These are phyloP conservation scores for Typhlichthys eigenmanni DNA, from an alignment of 2,797 vertebrate species.

Conservation along the genomic window DNA sequence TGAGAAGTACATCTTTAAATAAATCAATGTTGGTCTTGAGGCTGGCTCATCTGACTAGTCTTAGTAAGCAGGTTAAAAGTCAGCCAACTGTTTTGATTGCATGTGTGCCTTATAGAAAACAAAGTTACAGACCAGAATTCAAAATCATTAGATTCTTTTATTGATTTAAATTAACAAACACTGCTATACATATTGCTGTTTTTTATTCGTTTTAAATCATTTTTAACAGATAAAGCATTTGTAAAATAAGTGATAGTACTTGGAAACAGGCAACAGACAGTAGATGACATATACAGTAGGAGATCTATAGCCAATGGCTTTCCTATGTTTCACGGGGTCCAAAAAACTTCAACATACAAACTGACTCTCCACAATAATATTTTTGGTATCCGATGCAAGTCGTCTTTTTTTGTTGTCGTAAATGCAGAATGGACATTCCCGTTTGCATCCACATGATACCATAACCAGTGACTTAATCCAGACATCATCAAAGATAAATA, in stretches of 20 bases:
- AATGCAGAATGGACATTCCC: constrained; percentile 24
- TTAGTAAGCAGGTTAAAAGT: no score
- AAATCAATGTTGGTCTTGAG: no score
- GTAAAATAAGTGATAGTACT: constrained; percentile 73
- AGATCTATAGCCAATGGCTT: constrained; percentile 80
- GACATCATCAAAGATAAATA: constrained; percentile 36
- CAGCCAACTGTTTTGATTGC: no score
- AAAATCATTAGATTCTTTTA: constrained; percentile 59
- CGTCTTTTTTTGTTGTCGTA: constrained; percentile 15
- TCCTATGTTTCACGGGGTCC: constrained; percentile 70
- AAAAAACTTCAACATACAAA: constrained; percentile 56
- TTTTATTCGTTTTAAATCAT: constrained; percentile 76
- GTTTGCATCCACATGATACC: constrained; percentile 23
- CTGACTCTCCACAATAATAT: constrained; percentile 51
- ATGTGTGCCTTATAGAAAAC: no score
- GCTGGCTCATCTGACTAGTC: no score
- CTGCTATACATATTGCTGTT: constrained; percentile 86
- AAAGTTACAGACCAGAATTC: no score
- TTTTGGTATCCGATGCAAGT: constrained; percentile 60
- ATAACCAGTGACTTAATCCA: constrained; percentile 35
- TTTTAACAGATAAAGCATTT: constrained; percentile 80
- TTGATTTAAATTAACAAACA: constrained; percentile 85
- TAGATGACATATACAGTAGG: constrained; percentile 76
- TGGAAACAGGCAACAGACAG: constrained; percentile 71
- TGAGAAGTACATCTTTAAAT: no score